Evolutionary conservation across 2,797 vertebrate species (phyloP), one percentile per base, ranked within the genome.

Genomic region (Malacoctenus gilli): DNA sequence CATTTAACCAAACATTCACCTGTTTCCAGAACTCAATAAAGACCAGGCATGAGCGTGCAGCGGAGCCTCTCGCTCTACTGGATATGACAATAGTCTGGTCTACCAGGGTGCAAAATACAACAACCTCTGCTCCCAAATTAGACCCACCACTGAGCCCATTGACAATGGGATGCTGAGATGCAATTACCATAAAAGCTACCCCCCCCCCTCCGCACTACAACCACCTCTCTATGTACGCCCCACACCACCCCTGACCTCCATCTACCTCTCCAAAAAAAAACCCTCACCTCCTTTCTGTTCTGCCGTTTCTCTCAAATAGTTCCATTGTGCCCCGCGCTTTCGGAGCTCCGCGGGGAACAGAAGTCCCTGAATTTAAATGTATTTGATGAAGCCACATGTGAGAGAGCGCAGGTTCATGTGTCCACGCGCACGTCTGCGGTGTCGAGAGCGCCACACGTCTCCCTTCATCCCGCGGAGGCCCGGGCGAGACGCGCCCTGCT

Each of bases 161-260:
- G 79, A 86, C 85, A 85, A 88, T 68, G 76, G 69, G 73, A 86
- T 75, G 74, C 81, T 70, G 82, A 77, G 75, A 81, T 81, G 82
- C 84, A 89, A 89, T 90, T 89, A 87, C 78, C 78, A 86, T 85
- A 82, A 88, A 88, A 88, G 86, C 85, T 48, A 52, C 52, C 25
- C 21, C 37, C 61, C 47, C 15, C 8, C 35, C 15, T 5, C 35
- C 59, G 59, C 46, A 52, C 31, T 23, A 59, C 44, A 34, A 76
- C 46, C 56, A 62, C 39, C 60, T 58, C 53, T 75, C 77, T 18
- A 40, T 57, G 31, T 68, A 64, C 52, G 61, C 36, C 52, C 65
- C 52, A 75, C 54, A 59, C 41, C 55, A 77, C 48, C 53, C 63
- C 48, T 53, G 66, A 81, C 70, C 75, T 68, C 62, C 60, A 63